Evolutionary conservation across 1,140 invertebrate species (phyloP).

Genomic region (Microplitis mediator): DNA sequence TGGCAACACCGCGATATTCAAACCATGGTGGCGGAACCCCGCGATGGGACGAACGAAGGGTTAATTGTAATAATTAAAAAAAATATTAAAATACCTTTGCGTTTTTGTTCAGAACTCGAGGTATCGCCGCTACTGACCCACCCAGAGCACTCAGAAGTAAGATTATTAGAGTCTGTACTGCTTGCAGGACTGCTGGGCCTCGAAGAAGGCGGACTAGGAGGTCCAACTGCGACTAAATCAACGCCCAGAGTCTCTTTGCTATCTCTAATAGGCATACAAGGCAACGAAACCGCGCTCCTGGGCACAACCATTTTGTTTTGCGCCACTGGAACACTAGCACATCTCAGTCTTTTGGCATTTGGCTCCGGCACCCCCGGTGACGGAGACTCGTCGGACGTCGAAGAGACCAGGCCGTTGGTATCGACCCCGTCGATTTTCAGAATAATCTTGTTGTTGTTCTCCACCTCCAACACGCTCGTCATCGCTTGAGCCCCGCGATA

Average conservation of each 20-base stretch:
- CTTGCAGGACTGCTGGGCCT: slow-evolving; percentile 55
- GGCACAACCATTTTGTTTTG: slow-evolving; percentile 57
- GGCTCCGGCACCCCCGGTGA: slow-evolving; percentile 30
- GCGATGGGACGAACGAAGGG: not conserved
- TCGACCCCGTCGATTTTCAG: slow-evolving; percentile 51
- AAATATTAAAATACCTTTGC: slow-evolving; percentile 51
- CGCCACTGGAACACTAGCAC: slow-evolving; percentile 57
- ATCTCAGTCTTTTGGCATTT: slow-evolving; percentile 54
- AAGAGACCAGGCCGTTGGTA: slow-evolving; percentile 23
- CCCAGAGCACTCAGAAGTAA: slow-evolving; percentile 75
- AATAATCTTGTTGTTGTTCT: slow-evolving; percentile 57
- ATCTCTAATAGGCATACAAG: slow-evolving; percentile 59
- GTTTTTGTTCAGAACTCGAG: slow-evolving; percentile 65
- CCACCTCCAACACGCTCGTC: slow-evolving; percentile 49
- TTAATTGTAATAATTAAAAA: not conserved
- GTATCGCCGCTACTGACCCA: slow-evolving; percentile 73
- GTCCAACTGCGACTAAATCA: slow-evolving; percentile 44
- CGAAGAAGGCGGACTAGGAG: slow-evolving; percentile 54
- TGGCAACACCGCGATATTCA: no score
- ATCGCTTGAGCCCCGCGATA: slow-evolving; percentile 21
- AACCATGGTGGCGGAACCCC: no score
- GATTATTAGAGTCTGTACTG: slow-evolving; percentile 70
- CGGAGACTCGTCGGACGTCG: slow-evolving; percentile 32
- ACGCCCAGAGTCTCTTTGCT: slow-evolving; percentile 42
- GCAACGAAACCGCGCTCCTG: slow-evolving; percentile 56